phyloP scores from a whole-genome alignment of 2,888 invertebrate genomes.

The Eupithecia abbreviata region DNA sequence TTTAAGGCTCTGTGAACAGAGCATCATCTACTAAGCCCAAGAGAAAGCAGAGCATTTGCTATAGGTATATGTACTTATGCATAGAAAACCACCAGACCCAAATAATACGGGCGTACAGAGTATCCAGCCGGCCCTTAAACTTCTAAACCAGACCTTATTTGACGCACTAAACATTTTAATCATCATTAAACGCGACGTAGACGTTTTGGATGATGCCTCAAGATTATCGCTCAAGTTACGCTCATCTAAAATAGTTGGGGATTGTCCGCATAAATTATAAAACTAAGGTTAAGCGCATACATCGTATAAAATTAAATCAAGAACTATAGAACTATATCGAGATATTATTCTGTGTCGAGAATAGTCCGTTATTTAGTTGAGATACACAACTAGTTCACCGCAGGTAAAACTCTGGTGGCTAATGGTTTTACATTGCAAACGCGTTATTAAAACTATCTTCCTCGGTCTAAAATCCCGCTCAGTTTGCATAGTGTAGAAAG shows the following conservation, averaged over 20 bases:
- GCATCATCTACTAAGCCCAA: not conserved
- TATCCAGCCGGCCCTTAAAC: conserved; percentile 11
- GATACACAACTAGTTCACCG: too few relatives aligned
- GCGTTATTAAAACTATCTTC: too few relatives aligned
- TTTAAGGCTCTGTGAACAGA: not conserved
- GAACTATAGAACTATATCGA: too few relatives aligned
- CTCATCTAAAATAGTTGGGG: conserved; percentile 34
- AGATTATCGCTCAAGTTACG: conserved; percentile 31
- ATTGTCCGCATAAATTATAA: conserved; percentile 36
- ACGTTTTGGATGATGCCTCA: conserved; percentile 30
- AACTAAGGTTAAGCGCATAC: conserved; percentile 11
- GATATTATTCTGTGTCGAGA: too few relatives aligned
- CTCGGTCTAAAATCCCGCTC: too few relatives aligned
- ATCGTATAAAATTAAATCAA: not conserved
- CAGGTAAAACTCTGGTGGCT: too few relatives aligned
- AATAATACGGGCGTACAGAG: not conserved
- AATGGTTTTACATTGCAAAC: too few relatives aligned
- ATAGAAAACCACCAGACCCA: not conserved
- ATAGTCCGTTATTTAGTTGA: too few relatives aligned
- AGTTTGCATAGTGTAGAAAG: too few relatives aligned
- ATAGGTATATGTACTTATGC: not conserved
- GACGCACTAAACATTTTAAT: conserved; percentile 30
- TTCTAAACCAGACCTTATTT: conserved; percentile 15
- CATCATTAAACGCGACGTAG: conserved; percentile 34
- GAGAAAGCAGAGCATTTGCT: not conserved